A percentile compares a stretch with the other conserved stretches of the same genome.
These are phyloP conservation scores for Subanguina moxae DNA, from an alignment of 1,140 invertebrate genomes.

Conservation along the genomic window DNA sequence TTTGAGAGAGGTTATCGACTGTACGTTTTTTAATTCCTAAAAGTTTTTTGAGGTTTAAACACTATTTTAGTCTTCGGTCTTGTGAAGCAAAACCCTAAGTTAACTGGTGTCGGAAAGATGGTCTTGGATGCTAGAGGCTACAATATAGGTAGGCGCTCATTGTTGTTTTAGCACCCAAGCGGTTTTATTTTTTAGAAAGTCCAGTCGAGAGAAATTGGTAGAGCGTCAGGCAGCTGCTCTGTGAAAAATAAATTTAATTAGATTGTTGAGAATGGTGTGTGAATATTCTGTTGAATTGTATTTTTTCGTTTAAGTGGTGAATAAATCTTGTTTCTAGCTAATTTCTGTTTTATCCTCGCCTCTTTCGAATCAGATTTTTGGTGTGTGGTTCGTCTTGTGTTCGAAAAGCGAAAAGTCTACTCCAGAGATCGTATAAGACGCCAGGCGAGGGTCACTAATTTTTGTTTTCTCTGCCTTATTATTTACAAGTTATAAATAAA, in stretches of 20 bases:
- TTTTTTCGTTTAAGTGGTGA: no score
- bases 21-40: constrained; percentile 21
- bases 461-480: no score
- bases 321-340: no score
- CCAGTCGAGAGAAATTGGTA: constrained; percentile 56
- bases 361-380: no score
- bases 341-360: no score
- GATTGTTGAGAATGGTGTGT: no score
- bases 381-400: no score
- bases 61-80: constrained; percentile 36
- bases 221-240: not conserved
- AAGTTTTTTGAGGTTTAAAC: not conserved
- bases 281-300: no score
- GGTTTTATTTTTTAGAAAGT: constrained; percentile 30
- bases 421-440: no score
- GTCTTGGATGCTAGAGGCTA: constrained; percentile 54
- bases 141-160: constrained; percentile 16
- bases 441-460: no score
- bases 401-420: no score
- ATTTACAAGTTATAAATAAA: not conserved
- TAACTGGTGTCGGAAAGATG: constrained; percentile 39
- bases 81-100: constrained; percentile 40
- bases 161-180: no score
- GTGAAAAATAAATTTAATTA: not conserved
- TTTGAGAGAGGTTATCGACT: constrained; percentile 19